Evolutionary conservation across 2,113 vertebrate species (phyloP).

Genomic region (Rhinopomastus cyanomelas): DNA sequence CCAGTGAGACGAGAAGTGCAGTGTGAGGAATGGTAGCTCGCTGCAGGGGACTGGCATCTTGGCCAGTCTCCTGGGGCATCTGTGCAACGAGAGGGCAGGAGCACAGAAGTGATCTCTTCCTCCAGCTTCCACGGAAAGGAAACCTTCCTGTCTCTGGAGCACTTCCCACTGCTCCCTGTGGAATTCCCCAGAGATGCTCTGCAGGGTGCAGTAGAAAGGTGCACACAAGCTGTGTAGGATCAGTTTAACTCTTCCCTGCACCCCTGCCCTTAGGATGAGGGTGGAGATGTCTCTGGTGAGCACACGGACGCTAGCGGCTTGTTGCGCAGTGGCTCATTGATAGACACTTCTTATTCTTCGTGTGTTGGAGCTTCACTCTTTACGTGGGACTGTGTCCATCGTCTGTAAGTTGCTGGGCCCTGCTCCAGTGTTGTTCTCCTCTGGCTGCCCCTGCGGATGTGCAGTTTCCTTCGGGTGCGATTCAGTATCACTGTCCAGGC

Average conservation of each 20-base stretch:
- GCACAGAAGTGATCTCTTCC: background rate
- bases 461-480: background rate
- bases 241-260: background rate
- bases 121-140: background rate
- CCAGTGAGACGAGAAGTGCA: background rate
- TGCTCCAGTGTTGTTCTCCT: background rate
- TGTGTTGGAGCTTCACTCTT: rapidly evolving
- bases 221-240: background rate
- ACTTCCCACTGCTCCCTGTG: background rate
- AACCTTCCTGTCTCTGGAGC: background rate
- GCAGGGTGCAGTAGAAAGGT: background rate
- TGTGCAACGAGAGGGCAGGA: background rate
- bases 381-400: background rate
- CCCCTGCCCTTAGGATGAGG: rapidly evolving
- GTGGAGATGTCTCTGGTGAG: background rate
- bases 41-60: background rate
- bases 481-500: background rate
- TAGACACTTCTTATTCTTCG: background rate
- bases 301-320: background rate
- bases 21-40: background rate
- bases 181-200: background rate
- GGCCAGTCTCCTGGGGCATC: rapidly evolving
- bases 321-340: rapidly evolving
- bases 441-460: background rate
- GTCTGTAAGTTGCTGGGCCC: background rate